A percentile compares a stretch with the other conserved stretches of the same genome.
Conservation (phyloP, 2,888 invertebrate genomes). For the Scaptomyza caliginosa region DNA sequence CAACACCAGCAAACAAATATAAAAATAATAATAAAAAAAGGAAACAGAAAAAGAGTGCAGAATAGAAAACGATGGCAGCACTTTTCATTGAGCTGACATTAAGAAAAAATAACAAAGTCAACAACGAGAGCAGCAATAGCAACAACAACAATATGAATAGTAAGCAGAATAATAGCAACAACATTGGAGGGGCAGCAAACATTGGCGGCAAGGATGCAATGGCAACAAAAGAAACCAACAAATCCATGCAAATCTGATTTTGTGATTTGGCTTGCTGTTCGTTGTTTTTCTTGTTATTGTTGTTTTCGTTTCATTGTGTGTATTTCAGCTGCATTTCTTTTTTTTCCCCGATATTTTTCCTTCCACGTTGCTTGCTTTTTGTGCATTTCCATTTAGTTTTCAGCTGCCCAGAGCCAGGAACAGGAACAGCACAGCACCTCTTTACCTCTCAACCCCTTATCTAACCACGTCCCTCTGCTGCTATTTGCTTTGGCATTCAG, state of each 20-base stretch:
- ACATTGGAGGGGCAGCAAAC: conserved; percentile 54
- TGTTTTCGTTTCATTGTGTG: conserved; percentile 29
- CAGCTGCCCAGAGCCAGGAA: conserved; percentile 54
- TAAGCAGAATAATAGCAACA: conserved; percentile 55
- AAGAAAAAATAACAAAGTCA: conserved; percentile 80
- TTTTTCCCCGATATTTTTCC: conserved; percentile 7
- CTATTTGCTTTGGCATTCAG: conserved; percentile 80
- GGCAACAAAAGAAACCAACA: conserved; percentile 77
- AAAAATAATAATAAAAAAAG: conserved; percentile 42
- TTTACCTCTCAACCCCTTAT: background rate
- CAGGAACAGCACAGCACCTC: conserved; percentile 1
- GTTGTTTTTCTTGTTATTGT: conserved; percentile 18
- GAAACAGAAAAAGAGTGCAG: conserved; percentile 24
- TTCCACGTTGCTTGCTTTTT: conserved; percentile 45
- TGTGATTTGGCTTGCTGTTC: conserved; percentile 72
- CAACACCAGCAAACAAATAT: conserved; percentile 63
- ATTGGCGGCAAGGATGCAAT: conserved; percentile 62
- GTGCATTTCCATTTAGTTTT: conserved; percentile 74
- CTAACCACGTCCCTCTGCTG: conserved; percentile 51
- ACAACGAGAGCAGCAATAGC: conserved; percentile 54
- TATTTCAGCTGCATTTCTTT: conserved; percentile 22
- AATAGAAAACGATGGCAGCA: conserved; percentile 52
- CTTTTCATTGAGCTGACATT: conserved; percentile 80
- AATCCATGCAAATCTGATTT: conserved; percentile 84
- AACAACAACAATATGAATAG: conserved; percentile 45